Conservation (phyloP, 2,888 invertebrate genomes). For the Holacanthella duospinosa region DNA sequence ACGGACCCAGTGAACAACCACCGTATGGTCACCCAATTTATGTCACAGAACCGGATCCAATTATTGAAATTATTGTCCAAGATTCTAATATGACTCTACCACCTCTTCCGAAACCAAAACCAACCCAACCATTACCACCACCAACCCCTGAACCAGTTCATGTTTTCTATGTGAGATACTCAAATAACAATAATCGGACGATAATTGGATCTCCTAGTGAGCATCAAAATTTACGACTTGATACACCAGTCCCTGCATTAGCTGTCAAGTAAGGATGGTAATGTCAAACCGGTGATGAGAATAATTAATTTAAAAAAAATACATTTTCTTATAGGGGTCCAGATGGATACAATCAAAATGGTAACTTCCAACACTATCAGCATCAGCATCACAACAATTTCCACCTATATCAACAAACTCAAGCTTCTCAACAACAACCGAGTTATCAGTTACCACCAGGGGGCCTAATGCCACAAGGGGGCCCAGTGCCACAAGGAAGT, state of each 20-base stretch:
- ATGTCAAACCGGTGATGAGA: too few species aligned
- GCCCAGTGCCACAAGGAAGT: not conserved
- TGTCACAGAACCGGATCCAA: slow-evolving; percentile 53
- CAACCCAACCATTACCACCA: slow-evolving; percentile 45
- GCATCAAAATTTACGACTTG: slow-evolving; percentile 27
- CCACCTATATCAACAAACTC: slow-evolving; percentile 50
- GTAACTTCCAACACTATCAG: not conserved
- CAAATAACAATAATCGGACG: slow-evolving; percentile 57
- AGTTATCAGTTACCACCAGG: not conserved
- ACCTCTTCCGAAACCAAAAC: slow-evolving; percentile 47
- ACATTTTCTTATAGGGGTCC: slow-evolving; percentile 11
- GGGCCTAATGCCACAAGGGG: slow-evolving; percentile 6
- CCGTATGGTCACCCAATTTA: slow-evolving; percentile 10
- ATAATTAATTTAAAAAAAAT: not conserved
- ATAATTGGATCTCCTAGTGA: not conserved
- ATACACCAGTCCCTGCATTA: slow-evolving; percentile 30
- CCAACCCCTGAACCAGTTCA: slow-evolving; percentile 71
- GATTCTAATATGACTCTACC: slow-evolving; percentile 74
- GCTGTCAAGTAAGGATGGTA: slow-evolving; percentile 15
- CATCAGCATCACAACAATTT: slow-evolving; percentile 54
- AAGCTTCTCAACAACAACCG: slow-evolving; percentile 8
- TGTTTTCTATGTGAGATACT: slow-evolving; percentile 79
- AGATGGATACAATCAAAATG: not conserved
- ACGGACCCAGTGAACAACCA: too few species aligned
- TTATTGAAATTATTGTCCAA: slow-evolving; percentile 83